These are phyloP conservation scores for Lepus oiostolus DNA, from an alignment of 2,797 vertebrate genomes.

Conservation along the genomic window DNA sequence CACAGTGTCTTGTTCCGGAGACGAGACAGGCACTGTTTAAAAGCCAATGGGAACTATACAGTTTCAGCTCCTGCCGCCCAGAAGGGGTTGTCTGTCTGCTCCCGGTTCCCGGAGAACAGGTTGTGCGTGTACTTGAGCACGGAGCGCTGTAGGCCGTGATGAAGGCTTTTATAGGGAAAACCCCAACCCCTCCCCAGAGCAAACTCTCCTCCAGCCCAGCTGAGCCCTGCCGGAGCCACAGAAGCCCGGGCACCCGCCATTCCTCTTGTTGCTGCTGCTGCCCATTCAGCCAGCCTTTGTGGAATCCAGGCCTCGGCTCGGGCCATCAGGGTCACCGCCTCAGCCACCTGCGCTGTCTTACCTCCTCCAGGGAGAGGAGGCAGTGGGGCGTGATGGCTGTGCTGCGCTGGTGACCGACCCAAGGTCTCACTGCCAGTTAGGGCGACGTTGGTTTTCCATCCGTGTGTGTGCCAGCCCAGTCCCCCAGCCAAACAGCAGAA, in stretches of 20 bases:
- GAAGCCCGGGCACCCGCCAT: background rate
- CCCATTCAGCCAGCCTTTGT: rapidly evolving
- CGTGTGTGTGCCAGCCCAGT: background rate
- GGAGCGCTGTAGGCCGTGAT: rapidly evolving
- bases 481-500: background rate
- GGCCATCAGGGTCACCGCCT: background rate
- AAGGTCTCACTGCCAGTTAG: background rate
- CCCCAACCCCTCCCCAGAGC: background rate
- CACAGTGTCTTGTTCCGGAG: background rate
- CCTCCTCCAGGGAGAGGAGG: background rate
- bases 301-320: background rate
- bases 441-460: background rate
- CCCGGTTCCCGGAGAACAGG: background rate
- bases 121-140: background rate
- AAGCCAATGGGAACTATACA: slow-evolving; percentile 58
- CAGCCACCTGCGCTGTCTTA: background rate
- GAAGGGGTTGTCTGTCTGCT: background rate
- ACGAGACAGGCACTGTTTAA: slow-evolving; percentile 32
- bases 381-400: too few relatives aligned
- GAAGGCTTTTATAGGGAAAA: background rate
- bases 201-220: background rate
- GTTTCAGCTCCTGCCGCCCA: too few relatives aligned
- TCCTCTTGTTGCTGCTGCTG: background rate
- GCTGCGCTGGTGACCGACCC: background rate
- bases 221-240: background rate